Evolutionary conservation across 2,113 vertebrate species (phyloP), one percentile per base, ranked within the genome.

Genomic region (Pelecanus crispus): DNA sequence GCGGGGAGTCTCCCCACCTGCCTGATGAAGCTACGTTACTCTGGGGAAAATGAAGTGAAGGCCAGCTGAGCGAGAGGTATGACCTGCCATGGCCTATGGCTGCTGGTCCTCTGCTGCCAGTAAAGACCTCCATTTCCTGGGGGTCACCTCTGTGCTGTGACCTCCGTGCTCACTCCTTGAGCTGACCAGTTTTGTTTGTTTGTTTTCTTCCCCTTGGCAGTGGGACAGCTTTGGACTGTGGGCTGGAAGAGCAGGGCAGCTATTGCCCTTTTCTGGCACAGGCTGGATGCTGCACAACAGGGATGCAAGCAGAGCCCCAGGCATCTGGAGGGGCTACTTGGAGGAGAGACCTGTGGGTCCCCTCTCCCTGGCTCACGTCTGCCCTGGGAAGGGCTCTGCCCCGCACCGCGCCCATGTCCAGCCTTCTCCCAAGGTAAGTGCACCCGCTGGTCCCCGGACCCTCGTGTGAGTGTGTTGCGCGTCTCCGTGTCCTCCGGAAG

Each of bases 341-440:
- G 38, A 68, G 45, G 7, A 83, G 62, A 50, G 31, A 25, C 15
- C 24, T 31, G 29, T 12, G 36, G 71, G 15, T 11, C 38, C 14
- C 10, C 28, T 42, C 19, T 56, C 19, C 22, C 15, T 24, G 18
- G 4, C 32, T 67, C 14, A 3, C 1, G 0, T 9, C 18, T 74
- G 15, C 20, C 11, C 31, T 28, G 61, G n/a, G 29, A 74, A 53
- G 21, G 9, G 9, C 20, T 61, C 44, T 73, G 8, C 34, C 6
- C 19, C 0, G 0, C 11, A 1, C 21, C 0, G 0, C 12, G 50
- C 6, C 38, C 20, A 3, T 0, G 1, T 55, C 26, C 1, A 25
- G 11, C 4, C 26, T 16, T 42, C 36, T 47, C 21, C 16, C 2
- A 14, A 74, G 81, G 87, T 81, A 5, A 81, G 87, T 18, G 21